Evolutionary conservation across 2,888 invertebrate species (phyloP).

Genomic region (Notodonta dromedarius): DNA sequence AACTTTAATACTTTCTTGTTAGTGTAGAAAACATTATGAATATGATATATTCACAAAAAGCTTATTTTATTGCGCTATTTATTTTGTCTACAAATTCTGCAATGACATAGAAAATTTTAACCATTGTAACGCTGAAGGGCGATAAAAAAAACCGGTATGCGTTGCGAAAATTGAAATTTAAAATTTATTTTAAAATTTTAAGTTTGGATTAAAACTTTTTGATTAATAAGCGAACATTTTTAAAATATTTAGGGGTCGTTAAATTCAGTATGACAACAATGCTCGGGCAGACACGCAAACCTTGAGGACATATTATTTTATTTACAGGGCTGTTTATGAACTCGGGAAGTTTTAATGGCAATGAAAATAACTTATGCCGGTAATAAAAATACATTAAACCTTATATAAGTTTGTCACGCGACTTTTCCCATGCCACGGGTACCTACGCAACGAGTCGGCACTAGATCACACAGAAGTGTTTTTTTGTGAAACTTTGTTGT

Average conservation of each 20-base stretch:
- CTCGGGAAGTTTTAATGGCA: slow-evolving; percentile 73
- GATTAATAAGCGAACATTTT: slow-evolving; percentile 25
- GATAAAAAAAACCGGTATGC: too few relatives aligned
- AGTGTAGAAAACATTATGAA: too few relatives aligned
- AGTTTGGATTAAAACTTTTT: not conserved
- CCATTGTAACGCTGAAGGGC: too few relatives aligned
- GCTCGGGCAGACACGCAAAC: slow-evolving; percentile 59
- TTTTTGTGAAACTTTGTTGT: too few relatives aligned
- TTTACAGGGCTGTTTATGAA: slow-evolving; percentile 68
- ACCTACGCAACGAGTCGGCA: not conserved
- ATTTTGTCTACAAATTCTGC: too few relatives aligned
- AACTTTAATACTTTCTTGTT: too few relatives aligned
- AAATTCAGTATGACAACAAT: slow-evolving; percentile 46
- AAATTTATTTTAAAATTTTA: too few relatives aligned
- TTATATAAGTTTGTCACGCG: slow-evolving; percentile 71
- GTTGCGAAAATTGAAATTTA: too few relatives aligned
- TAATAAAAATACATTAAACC: slow-evolving; percentile 72
- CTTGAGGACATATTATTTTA: slow-evolving; percentile 62
- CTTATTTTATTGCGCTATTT: too few relatives aligned
- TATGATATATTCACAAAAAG: too few relatives aligned
- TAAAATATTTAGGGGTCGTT: slow-evolving; percentile 43
- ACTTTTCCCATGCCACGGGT: slow-evolving; percentile 35
- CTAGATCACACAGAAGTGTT: not conserved
- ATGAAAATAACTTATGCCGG: slow-evolving; percentile 65
- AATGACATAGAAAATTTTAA: too few relatives aligned